These are phyloP conservation scores for Astropecten irregularis DNA, from an alignment of 53 echinoderm and acorn worm genomes.

Conservation along the genomic window DNA sequence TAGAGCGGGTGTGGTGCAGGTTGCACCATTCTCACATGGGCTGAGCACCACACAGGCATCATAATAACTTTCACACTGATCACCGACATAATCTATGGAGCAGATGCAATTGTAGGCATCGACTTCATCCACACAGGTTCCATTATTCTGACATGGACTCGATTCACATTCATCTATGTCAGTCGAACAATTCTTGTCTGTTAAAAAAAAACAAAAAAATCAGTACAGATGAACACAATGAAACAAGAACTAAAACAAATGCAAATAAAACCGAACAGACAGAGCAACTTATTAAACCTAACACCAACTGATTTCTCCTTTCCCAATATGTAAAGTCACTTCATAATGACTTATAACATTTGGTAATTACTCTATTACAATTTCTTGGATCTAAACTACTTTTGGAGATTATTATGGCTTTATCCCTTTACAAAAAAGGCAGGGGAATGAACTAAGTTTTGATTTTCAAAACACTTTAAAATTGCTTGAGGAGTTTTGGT, in stretches of 20 bases:
- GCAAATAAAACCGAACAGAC: background rate
- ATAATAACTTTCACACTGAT: constrained; percentile 32
- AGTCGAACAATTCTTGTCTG: constrained; percentile 48
- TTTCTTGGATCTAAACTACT: no score
- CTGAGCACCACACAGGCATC: constrained; percentile 38
- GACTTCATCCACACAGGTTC: constrained; percentile 50
- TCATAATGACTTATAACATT: background rate
- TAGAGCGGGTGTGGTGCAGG: constrained; percentile 37
- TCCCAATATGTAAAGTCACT: background rate
- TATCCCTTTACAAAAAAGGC: no score
- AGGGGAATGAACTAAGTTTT: no score
- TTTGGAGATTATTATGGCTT: no score
- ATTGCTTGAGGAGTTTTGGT: no score
- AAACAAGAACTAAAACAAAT: background rate
- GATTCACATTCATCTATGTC: constrained; percentile 54
- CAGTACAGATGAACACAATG: background rate
- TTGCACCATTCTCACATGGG: constrained; percentile 62
- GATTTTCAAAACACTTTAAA: no score
- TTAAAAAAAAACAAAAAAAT: background rate
- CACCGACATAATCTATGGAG: constrained; percentile 48
- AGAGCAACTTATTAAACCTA: background rate
- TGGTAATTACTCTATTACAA: no score
- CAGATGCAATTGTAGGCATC: constrained; percentile 58
- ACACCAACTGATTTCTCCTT: background rate
- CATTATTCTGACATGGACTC: constrained; percentile 58